Percentiles rank a stretch among this genome's conserved stretches.
These are phyloP conservation scores for Arbacia lixula DNA, from an alignment of 53 echinoderm and acorn worm genomes.

Conservation along the genomic window DNA sequence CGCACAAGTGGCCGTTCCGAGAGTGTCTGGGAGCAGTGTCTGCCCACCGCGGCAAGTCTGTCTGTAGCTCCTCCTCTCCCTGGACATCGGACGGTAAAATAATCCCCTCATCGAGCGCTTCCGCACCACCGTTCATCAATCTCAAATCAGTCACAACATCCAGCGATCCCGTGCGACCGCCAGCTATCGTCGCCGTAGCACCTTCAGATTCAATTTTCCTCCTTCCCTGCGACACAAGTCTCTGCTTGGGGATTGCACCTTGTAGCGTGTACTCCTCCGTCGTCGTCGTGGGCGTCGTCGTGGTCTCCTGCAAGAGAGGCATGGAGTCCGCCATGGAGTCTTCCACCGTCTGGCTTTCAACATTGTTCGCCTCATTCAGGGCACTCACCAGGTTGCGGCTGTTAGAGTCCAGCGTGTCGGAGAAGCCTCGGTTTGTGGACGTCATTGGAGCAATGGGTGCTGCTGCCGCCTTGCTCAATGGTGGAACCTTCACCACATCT, in stretches of 20 bases:
- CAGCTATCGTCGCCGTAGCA: slow-evolving; percentile 56
- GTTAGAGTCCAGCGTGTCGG: slow-evolving; percentile 75
- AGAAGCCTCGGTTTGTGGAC: slow-evolving; percentile 87
- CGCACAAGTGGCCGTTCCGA: slow-evolving; percentile 38
- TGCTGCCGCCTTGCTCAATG: slow-evolving; percentile 66
- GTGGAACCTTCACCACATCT: slow-evolving; percentile 41
- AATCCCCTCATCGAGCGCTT: slow-evolving; percentile 76
- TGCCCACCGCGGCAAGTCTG: slow-evolving; percentile 94
- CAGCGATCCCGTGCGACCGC: slow-evolving; percentile 77
- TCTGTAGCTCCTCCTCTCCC: slow-evolving; percentile 76
- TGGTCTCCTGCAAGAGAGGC: slow-evolving; percentile 14
- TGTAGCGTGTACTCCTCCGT: slow-evolving; percentile 84
- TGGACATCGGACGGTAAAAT: slow-evolving; percentile 65
- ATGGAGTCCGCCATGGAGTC: slow-evolving; percentile 20
- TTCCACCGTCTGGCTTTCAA: slow-evolving; percentile 42
- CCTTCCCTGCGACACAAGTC: slow-evolving; percentile 58
- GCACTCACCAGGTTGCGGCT: slow-evolving; percentile 43
- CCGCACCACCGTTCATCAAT: slow-evolving; percentile 83
- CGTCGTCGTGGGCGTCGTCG: too few relatives aligned
- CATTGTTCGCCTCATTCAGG: slow-evolving; percentile 22
- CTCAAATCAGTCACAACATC: slow-evolving; percentile 77
- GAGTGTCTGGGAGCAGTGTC: slow-evolving; percentile 74
- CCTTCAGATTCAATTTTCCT: slow-evolving; percentile 73
- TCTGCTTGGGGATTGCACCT: slow-evolving; percentile 96
- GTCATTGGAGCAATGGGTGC: slow-evolving; percentile 93